Evolutionary conservation across 2,888 invertebrate genomes (phyloP).

Genomic region (Mythimna albipuncta): DNA sequence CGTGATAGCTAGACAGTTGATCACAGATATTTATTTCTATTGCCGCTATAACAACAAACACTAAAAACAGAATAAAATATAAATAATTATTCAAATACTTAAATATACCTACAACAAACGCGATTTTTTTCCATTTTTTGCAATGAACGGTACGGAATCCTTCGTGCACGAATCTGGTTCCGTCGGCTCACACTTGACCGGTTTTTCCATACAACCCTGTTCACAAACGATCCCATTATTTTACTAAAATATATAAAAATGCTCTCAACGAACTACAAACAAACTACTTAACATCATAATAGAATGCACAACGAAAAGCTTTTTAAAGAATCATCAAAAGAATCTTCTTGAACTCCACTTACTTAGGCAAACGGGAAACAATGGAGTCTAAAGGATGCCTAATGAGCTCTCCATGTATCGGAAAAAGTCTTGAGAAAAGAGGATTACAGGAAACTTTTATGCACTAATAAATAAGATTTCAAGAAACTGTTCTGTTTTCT

Average conservation of each 20-base stretch:
- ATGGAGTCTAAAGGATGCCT: slow-evolving; percentile 2
- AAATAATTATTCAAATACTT: no score
- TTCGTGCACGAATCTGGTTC: no score
- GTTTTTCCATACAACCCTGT: not conserved
- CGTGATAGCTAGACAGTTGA: no score
- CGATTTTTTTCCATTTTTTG: no score
- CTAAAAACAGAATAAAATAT: no score
- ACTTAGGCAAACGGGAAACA: not conserved
- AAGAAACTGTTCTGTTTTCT: not conserved
- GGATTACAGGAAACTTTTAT: not conserved
- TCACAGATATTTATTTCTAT: no score
- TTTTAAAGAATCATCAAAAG: slow-evolving; percentile 15
- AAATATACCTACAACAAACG: no score
- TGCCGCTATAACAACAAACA: no score
- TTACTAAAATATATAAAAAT: slow-evolving; percentile 14
- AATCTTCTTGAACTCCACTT: slow-evolving; percentile 16
- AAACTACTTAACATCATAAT: not conserved
- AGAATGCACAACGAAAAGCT: not conserved
- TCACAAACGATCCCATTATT: slow-evolving; percentile 2
- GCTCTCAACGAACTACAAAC: slow-evolving; percentile 1
- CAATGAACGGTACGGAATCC: no score
- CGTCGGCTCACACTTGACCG: no score
- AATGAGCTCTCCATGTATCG: slow-evolving; percentile 19
- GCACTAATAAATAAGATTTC: not conserved
- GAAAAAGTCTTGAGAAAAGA: slow-evolving; percentile 4